Percentiles rank a stretch among this genome's conserved stretches.
Evolutionary conservation across 1,140 invertebrate species (phyloP).

Genomic region (Nasonia giraulti): DNA sequence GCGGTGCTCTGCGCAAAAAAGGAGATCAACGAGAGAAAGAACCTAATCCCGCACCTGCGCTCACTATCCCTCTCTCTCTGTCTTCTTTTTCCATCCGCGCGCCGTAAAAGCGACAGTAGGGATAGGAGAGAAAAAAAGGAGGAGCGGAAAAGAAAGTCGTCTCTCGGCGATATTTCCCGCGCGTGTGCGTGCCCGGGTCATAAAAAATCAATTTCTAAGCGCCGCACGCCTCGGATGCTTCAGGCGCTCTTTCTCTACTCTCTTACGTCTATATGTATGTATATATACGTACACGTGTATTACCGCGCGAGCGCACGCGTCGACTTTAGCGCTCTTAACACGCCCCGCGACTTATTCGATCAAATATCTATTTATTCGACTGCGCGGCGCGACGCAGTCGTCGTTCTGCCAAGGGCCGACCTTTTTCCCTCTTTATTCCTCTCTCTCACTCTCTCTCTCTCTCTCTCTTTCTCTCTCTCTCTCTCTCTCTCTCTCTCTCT

Average conservation of each 20-base stretch:
- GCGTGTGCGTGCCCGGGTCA: background rate
- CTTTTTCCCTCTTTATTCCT: background rate
- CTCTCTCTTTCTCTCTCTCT: no score
- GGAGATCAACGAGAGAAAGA: background rate
- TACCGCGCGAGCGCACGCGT: background rate
- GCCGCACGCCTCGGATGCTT: slow-evolving; percentile 15
- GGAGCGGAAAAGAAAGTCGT: background rate
- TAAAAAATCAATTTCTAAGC: slow-evolving; percentile 50
- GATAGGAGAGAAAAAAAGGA: slow-evolving; percentile 6
- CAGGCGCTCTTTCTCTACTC: background rate
- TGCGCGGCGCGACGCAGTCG: background rate
- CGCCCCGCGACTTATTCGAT: slow-evolving; percentile 7
- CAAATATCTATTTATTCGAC: slow-evolving; percentile 40
- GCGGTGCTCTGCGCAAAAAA: no score
- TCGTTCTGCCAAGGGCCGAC: background rate
- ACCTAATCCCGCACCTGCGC: background rate
- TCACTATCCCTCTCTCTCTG: background rate
- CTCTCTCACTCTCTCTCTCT: no score
- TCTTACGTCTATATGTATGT: background rate
- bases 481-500: no score
- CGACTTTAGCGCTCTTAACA: slow-evolving; percentile 36
- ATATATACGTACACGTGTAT: background rate
- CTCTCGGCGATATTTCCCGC: slow-evolving; percentile 14
- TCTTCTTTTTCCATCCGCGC: no score
- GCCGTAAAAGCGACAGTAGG: background rate